Evolutionary conservation across 2,888 invertebrate species (phyloP), one percentile per base, ranked within the genome.

Genomic region (Trissolcus brochymenae): DNA sequence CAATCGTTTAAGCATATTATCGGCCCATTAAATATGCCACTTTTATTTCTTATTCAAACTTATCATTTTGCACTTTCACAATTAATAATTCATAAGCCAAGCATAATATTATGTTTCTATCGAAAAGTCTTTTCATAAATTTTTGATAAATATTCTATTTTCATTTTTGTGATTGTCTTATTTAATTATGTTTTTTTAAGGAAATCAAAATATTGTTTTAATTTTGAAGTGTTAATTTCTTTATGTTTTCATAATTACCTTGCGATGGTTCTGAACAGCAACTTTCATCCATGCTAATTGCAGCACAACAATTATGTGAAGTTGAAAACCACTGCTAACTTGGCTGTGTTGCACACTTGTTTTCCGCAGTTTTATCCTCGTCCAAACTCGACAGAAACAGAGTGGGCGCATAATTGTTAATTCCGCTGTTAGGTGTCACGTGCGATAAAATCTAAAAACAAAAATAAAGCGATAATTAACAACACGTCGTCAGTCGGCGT

Each of bases 1-100:
- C 70, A 74, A 71, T 70, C 76, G 78, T 75, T 78, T 75, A 78
- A 74, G 74, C 74, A 78, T 71, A 74, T 78, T 78, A 78, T 74
- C 74, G 73, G 61, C 62, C 61, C 49, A 74, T 74, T 78, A 60
- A 70, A 78, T 74, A 65, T 73, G 56, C 61, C 29, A 46, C 57
- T 61, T 77, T 68, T 72, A 67, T 77, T 72, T 59, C 57, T 40
- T 55, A 54, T 14, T 9, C 51, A 62, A 64, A 64, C 50, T 25
- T 70, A 50, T 16, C 16, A 6, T 46, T 46, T 16, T 46, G 11
- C 35, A 35, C 35, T 35, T 11, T 7, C 35, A 11, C 35, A 9
- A 35, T 35, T 35, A 35, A 35, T 35, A 35, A 35, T 35, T 35
- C 35, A 35, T 35, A 35, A 35, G 35, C 35, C 35, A 11, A 35